Base-by-base conservation (phyloP, 2,113 vertebrate genomes). In the Herpailurus yagouaroundi region DNA sequence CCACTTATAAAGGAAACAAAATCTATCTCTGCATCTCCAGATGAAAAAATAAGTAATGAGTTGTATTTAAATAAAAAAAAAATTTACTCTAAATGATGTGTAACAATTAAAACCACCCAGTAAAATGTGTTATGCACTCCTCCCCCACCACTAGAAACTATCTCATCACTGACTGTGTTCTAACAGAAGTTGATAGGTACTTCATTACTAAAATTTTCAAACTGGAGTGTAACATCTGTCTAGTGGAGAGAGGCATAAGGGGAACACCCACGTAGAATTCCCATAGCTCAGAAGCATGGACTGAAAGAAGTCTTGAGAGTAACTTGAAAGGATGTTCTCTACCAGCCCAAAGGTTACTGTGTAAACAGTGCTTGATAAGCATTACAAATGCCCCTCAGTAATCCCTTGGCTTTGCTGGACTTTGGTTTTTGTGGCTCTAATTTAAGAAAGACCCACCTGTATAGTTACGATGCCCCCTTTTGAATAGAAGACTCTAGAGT, bases 61-160 rank as follows among this genome's bases (percentile, higher is more conserved):
- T 48, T 88, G 7, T 27, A 69, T 87, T 92, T 96, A 69, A 96
- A 90, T 90, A 23, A 21, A 76, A 88, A 88, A 86, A 83, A 84
- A 89, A 16, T 64, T 90, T 41, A 45, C 21, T 18, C 12, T 74
- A 87, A 94, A 93, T 76, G 41, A 90, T 50, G 92, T 94, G 25
- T 33, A 92, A 92, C 11, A 92, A 93, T 91, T 88, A 91, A 96
- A 96, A 82, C 29, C 66, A 25, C 48, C 19, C 31, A 81, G 45
- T 48, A 79, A 89, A 96, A 82, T 38, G 38, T 21, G 18, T 21
- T 69, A 1, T 77, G 15, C 15, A 31, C 41, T 14, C 41, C 33
- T 69, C 73, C 25, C 4, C 25, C 50, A 5, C 41, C 45, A 83
- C 57, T 60, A 97, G 2, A 95, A 29, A 50, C 38, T 82, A 45